Percentiles rank a stretch among this genome's conserved stretches.
Evolutionary conservation across 2,888 invertebrate genomes (phyloP).

Genomic region (Octodonta nipae): DNA sequence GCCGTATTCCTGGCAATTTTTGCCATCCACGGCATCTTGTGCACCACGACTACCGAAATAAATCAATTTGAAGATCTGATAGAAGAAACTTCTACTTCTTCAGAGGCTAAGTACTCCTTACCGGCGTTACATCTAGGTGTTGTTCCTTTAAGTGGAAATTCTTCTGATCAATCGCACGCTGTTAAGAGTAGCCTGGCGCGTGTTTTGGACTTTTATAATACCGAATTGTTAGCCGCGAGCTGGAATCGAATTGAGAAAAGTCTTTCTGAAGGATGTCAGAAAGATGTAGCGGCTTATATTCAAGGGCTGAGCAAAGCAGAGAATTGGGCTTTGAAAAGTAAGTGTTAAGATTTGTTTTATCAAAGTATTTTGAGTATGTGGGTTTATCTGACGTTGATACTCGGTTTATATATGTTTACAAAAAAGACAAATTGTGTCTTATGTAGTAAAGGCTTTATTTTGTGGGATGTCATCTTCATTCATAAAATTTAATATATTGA

Average conservation of each 20-base stretch:
- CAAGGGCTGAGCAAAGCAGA: constrained; percentile 43
- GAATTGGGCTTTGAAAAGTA: constrained; percentile 60
- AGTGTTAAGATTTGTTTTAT: too few relatives aligned
- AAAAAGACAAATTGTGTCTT: not conserved
- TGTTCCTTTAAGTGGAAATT: constrained; percentile 9
- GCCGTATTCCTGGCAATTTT: too few relatives aligned
- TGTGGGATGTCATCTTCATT: too few relatives aligned
- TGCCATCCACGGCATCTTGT: too few relatives aligned
- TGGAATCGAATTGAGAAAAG: constrained; percentile 40
- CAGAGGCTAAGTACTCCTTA: constrained; percentile 22
- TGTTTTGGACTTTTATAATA: constrained; percentile 44
- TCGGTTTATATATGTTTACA: not conserved
- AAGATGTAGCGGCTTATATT: constrained; percentile 47
- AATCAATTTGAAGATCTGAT: constrained; percentile 24
- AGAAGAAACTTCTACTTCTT: too few relatives aligned
- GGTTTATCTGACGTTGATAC: too few relatives aligned
- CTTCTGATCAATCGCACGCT: too few relatives aligned
- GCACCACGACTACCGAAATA: too few relatives aligned
- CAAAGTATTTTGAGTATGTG: too few relatives aligned
- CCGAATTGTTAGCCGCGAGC: constrained; percentile 42
- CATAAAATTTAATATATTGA: too few relatives aligned
- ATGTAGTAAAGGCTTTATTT: too few relatives aligned
- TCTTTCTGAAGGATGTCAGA: constrained; percentile 40
- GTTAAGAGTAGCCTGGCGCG: constrained; percentile 35
- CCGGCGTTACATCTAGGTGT: constrained; percentile 23